phyloP scores from a whole-genome alignment of 2,888 invertebrate species.

The Ichneumoninae sp. region DNA sequence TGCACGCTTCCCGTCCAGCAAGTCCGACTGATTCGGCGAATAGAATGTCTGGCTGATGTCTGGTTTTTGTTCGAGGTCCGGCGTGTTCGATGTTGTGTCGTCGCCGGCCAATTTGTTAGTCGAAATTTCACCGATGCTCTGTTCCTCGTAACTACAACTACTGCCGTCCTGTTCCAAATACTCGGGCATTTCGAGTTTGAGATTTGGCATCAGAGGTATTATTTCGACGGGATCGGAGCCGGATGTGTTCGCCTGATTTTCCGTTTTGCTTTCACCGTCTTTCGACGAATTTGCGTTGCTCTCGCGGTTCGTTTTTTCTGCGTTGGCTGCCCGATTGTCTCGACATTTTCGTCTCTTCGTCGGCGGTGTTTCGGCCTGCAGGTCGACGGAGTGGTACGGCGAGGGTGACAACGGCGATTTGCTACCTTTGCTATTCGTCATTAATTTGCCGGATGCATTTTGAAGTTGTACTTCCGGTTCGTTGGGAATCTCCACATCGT shows the following conservation, averaged over 20 bases:
- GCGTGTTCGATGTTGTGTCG: slow-evolving; percentile 77
- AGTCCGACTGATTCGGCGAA: slow-evolving; percentile 80
- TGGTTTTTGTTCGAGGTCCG: slow-evolving; percentile 82
- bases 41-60: slow-evolving; percentile 83
- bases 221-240: slow-evolving; percentile 83
- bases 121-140: slow-evolving; percentile 80
- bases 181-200: slow-evolving; percentile 87
- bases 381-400: slow-evolving; percentile 79
- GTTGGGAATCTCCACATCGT: slow-evolving; percentile 82
- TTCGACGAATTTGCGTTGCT: slow-evolving; percentile 75
- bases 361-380: slow-evolving; percentile 80
- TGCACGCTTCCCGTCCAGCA: slow-evolving; percentile 79
- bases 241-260: slow-evolving; percentile 75
- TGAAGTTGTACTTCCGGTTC: slow-evolving; percentile 83
- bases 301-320: slow-evolving; percentile 76
- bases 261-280: slow-evolving; percentile 77
- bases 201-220: slow-evolving; percentile 85
- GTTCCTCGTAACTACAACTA: slow-evolving; percentile 84
- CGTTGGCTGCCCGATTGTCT: slow-evolving; percentile 77
- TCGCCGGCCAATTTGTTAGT: slow-evolving; percentile 79
- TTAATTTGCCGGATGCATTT: slow-evolving; percentile 78
- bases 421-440: slow-evolving; percentile 78
- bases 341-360: slow-evolving; percentile 82
- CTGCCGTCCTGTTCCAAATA: slow-evolving; percentile 85
- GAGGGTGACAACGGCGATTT: slow-evolving; percentile 81